Conservation (phyloP, 2,113 vertebrate genomes). For the Nothobranchius kuhntae region DNA sequence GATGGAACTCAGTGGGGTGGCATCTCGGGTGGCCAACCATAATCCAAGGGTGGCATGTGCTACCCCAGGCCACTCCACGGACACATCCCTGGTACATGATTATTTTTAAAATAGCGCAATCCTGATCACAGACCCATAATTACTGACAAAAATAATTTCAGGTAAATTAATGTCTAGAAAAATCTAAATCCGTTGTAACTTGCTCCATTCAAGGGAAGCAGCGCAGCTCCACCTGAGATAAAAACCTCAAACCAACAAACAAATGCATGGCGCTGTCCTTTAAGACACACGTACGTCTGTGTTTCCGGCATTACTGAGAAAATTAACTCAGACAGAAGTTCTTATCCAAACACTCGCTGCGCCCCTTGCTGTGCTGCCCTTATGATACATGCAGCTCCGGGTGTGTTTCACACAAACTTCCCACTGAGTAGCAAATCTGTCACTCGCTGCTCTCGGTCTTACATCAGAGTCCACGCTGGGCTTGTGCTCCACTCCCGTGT, state of each 20-base stretch:
- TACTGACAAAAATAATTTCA: slow-evolving; percentile 14
- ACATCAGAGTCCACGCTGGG: slow-evolving; percentile 12
- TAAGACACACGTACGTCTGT: background rate
- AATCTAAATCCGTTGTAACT: slow-evolving; percentile 1
- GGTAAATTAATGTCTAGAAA: slow-evolving; percentile 25
- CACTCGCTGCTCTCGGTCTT: background rate
- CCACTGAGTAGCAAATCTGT: slow-evolving; percentile 19
- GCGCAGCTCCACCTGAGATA: background rate
- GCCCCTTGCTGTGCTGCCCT: background rate
- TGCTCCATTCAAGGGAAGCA: background rate
- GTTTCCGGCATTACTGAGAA: background rate
- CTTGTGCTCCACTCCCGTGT: background rate
- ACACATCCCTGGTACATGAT: too few species aligned
- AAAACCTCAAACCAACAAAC: background rate
- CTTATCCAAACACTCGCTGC: background rate
- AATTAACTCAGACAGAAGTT: slow-evolving; percentile 5
- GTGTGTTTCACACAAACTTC: slow-evolving; percentile 16
- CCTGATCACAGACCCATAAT: slow-evolving; percentile 25
- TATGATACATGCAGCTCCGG: slow-evolving; percentile 11
- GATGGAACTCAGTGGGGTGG: too few species aligned
- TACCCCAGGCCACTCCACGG: too few species aligned
- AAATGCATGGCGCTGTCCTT: background rate
- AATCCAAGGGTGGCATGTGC: too few species aligned
- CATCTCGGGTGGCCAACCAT: too few species aligned
- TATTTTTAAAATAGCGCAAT: slow-evolving; percentile 6